Evolutionary conservation across 2,888 invertebrate genomes (phyloP), one percentile per base, ranked within the genome.

Genomic region (Blastobasis lacticolella): DNA sequence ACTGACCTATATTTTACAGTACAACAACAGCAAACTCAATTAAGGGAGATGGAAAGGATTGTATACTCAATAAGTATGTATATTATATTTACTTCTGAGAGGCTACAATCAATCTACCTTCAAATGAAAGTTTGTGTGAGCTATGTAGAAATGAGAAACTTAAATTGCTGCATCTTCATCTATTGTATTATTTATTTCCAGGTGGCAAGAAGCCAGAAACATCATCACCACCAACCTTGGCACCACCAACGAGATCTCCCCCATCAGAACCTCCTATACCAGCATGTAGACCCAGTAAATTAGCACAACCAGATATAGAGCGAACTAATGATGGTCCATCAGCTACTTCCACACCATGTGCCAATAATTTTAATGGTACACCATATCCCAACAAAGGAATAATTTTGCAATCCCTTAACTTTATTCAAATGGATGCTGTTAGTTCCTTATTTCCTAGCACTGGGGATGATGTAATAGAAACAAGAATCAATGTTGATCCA

Each of bases 1-100:
- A 91, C 91, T 55, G 93, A 93, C 61, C 83, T 97, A 45, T 92
- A 91, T 66, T 92, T 94, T 61, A 91, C 92, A 53, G 89, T 94
- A 7, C 92, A 94, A 72, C 90, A 91, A 59, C 96, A 97, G 73
- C 92, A 94, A 62, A 91, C 94, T 38, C 94, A 96, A 74, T 90
- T 97, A 9, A 85, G 92, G 60, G 94, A 96, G 84, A 88, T 97
- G 74, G 90, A 92, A 54, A 89, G 93, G 59, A 63, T 81, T 10
- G 71, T 88, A 53, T 69, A 78, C 52, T 69, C 80, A 47, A 57
- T 81, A 64, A 71, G 87, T 85, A 69, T 57, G 71, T 48, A 10
- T 48, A 40, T 40, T 41, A 46, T 23, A 23, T 1, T 23, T 23
- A 23, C 23, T 23, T 23, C 23, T 23, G 23, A 23, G 23, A 1